Percentiles rank a stretch among this genome's conserved stretches.
phyloP scores from a whole-genome alignment of 2,797 vertebrate species.

The Staurois parvus region DNA sequence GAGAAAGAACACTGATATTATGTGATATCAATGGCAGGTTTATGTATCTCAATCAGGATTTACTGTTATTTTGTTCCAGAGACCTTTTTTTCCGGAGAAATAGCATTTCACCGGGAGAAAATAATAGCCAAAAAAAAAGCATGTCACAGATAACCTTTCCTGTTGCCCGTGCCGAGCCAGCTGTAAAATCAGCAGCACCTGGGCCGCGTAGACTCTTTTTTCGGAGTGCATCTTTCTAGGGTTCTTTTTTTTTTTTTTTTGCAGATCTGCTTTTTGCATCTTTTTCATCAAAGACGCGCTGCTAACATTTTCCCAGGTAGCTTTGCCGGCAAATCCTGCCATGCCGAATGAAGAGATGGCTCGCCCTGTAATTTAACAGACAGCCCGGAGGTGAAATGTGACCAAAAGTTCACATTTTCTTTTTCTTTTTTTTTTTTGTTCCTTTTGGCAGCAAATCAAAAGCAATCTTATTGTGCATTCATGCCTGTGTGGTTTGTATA shows the following conservation, averaged over 20 bases:
- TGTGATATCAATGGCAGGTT: conserved; percentile 99
- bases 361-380: conserved; percentile 44
- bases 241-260: conserved; percentile 18
- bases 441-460: conserved; percentile 55
- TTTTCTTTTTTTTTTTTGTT: neutral
- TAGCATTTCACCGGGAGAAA: conserved; percentile 92
- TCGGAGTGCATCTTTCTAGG: conserved; percentile 72
- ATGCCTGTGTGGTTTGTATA: conserved; percentile 36
- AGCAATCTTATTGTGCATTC: conserved; percentile 46
- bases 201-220: conserved; percentile 76
- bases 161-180: conserved; percentile 75
- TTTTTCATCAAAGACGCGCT: conserved; percentile 36
- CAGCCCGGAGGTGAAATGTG: conserved; percentile 29
- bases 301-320: conserved; percentile 35
- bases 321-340: conserved; percentile 24
- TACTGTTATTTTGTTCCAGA: conserved; percentile 99
- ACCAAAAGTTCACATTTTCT: conserved; percentile 53
- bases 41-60: conserved; percentile 97
- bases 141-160: conserved; percentile 87
- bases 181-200: conserved; percentile 84
- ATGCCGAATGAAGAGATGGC: conserved; percentile 16
- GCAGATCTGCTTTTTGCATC: conserved; percentile 41
- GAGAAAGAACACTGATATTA: conserved; percentile 99
- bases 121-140: conserved; percentile 84
- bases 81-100: conserved; percentile 91